Conservation (phyloP, 2,113 vertebrate genomes). For the Bubalus kerabau region DNA sequence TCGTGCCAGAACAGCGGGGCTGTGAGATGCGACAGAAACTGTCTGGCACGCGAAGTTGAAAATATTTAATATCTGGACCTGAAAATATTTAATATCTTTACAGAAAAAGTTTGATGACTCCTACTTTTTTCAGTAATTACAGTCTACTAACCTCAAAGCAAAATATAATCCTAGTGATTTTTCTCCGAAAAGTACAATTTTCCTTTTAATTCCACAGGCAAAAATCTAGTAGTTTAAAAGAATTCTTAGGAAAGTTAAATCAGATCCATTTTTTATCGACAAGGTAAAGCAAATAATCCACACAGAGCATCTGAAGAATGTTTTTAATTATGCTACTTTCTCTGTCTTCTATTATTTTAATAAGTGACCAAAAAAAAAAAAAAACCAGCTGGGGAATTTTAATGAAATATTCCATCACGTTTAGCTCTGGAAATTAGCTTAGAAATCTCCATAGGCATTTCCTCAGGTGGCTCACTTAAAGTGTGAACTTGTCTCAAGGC, state of each 20-base stretch:
- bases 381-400: slow-evolving; percentile 11
- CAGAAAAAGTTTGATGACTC: neutral
- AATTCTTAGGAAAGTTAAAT: neutral
- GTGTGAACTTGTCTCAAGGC: too few species aligned
- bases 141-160: neutral
- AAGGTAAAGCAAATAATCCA: neutral
- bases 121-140: neutral
- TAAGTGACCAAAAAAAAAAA: neutral
- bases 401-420: neutral
- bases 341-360: neutral
- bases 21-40: neutral
- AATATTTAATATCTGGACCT: neutral
- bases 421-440: neutral
- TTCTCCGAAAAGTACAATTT: neutral
- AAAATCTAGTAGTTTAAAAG: slow-evolving; percentile 19
- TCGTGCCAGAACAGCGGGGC: neutral
- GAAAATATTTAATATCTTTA: neutral
- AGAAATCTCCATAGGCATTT: neutral
- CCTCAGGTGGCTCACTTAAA: rapidly evolving
- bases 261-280: neutral
- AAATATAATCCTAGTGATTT: neutral
- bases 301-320: neutral
- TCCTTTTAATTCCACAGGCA: neutral
- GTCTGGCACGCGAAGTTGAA: neutral
- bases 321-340: neutral